phyloP scores from a whole-genome alignment of 92 coral and sea anemone genomes.

The Palythoa caribaeorum region DNA sequence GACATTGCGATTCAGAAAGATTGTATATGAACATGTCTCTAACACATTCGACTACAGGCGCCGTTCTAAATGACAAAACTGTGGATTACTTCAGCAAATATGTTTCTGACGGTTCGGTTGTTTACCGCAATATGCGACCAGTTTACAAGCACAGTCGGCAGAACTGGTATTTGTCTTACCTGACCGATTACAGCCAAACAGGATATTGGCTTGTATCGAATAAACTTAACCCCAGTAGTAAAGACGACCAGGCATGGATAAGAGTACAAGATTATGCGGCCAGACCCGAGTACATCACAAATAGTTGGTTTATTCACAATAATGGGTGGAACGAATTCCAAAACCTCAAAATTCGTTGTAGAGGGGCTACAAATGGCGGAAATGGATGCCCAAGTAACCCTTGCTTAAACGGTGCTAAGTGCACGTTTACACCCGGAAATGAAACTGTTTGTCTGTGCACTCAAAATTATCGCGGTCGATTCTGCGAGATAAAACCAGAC shows the following conservation, averaged over 20 bases:
- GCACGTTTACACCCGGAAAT: constrained; percentile 79
- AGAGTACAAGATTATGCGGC: constrained; percentile 69
- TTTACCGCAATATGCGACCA: constrained; percentile 69
- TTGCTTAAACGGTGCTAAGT: constrained; percentile 57
- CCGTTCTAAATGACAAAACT: constrained; percentile 50
- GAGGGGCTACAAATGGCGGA: constrained; percentile 63
- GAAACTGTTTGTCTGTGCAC: constrained; percentile 81
- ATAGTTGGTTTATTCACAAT: constrained; percentile 61
- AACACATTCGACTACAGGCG: constrained; percentile 31
- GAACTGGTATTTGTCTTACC: constrained; percentile 67
- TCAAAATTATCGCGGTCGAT: constrained; percentile 58
- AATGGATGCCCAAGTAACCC: constrained; percentile 62
- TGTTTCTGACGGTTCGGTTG: constrained; percentile 19
- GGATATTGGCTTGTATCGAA: constrained; percentile 71
- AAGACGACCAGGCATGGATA: constrained; percentile 17
- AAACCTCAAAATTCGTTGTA: constrained; percentile 56
- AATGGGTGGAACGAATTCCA: constrained; percentile 61
- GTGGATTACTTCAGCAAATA: constrained; percentile 66
- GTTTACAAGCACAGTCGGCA: constrained; percentile 66
- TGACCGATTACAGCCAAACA: background rate
- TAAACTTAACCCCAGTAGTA: constrained; percentile 1
- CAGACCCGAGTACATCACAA: constrained; percentile 82
- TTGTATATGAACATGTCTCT: constrained; percentile 69
- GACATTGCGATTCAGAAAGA: constrained; percentile 80
- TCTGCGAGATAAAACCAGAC: constrained; percentile 50